phyloP scores from a whole-genome alignment of 2,113 vertebrate species.

The Psephotus haematonotus region DNA sequence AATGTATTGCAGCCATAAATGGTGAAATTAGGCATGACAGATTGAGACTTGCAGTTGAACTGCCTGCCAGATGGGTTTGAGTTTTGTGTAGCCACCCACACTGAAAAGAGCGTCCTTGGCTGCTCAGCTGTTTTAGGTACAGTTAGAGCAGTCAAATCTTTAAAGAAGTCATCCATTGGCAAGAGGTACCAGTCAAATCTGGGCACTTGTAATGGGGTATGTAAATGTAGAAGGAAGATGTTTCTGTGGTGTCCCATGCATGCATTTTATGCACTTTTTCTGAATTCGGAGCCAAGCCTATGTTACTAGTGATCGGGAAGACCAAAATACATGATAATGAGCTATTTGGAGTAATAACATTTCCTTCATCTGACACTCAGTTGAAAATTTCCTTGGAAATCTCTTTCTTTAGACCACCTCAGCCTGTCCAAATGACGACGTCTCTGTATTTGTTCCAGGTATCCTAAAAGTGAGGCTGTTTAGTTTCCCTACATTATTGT shows the following conservation, averaged over 20 bases:
- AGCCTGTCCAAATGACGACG: neutral
- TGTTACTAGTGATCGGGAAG: neutral
- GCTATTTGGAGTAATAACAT: neutral
- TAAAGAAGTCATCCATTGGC: neutral
- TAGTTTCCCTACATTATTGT: neutral
- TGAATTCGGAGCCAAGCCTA: neutral
- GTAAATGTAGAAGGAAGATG: neutral
- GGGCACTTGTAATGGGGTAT: neutral
- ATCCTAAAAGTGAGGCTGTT: neutral
- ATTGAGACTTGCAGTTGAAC: neutral
- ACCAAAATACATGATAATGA: neutral
- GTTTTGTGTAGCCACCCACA: neutral
- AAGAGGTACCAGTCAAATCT: neutral
- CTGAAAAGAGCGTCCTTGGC: neutral
- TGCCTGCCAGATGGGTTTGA: neutral
- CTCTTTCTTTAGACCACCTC: neutral
- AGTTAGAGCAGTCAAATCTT: neutral
- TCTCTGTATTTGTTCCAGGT: neutral
- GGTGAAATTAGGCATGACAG: conserved; percentile 22
- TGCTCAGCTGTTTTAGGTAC: neutral
- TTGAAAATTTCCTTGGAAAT: neutral
- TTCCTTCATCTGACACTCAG: neutral
- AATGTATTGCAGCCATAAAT: conserved; percentile 30
- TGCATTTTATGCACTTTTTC: neutral
- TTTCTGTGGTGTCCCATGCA: rapidly evolving